Conservation (phyloP, 2,797 vertebrate genomes). For the Sebastes kiyomatsui region DNA sequence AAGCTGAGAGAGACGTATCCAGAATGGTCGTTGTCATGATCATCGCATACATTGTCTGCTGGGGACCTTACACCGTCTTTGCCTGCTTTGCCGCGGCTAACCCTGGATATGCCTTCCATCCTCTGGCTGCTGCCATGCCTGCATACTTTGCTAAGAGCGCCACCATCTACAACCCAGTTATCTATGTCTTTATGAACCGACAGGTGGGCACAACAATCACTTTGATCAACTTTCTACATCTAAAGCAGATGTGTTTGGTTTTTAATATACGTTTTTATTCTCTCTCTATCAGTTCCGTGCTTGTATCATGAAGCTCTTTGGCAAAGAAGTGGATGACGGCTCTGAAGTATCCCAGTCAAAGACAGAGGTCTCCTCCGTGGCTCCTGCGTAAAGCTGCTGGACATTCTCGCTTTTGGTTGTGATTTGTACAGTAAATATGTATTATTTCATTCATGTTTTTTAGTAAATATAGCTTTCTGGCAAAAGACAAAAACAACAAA, state of each 20-base stretch:
- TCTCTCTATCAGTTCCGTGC: constrained; percentile 82
- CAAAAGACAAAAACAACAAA: constrained; percentile 58
- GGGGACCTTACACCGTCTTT: constrained; percentile 89
- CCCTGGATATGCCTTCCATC: constrained; percentile 90
- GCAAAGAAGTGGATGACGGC: constrained; percentile 87
- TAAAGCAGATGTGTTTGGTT: background rate
- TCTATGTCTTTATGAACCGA: constrained; percentile 92
- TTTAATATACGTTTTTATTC: background rate
- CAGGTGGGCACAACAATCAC: constrained; percentile 78
- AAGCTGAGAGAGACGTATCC: constrained; percentile 90
- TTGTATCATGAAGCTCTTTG: constrained; percentile 91
- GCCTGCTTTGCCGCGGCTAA: constrained; percentile 88
- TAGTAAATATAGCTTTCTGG: constrained; percentile 63
- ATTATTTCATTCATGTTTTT: constrained; percentile 40
- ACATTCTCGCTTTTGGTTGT: constrained; percentile 20
- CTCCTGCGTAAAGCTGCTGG: constrained; percentile 82
- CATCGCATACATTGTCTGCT: constrained; percentile 83
- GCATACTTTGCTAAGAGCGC: constrained; percentile 93
- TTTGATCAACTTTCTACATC: background rate
- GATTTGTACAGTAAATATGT: constrained; percentile 67
- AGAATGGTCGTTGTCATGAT: constrained; percentile 93
- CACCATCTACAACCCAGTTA: constrained; percentile 92
- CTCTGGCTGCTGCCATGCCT: constrained; percentile 87
- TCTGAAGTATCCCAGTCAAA: constrained; percentile 89
- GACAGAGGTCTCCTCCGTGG: constrained; percentile 90